A percentile compares a stretch with the other conserved stretches of the same genome.
These are phyloP conservation scores for Notiomystis cincta DNA, from an alignment of 2,113 vertebrate species.

Conservation along the genomic window DNA sequence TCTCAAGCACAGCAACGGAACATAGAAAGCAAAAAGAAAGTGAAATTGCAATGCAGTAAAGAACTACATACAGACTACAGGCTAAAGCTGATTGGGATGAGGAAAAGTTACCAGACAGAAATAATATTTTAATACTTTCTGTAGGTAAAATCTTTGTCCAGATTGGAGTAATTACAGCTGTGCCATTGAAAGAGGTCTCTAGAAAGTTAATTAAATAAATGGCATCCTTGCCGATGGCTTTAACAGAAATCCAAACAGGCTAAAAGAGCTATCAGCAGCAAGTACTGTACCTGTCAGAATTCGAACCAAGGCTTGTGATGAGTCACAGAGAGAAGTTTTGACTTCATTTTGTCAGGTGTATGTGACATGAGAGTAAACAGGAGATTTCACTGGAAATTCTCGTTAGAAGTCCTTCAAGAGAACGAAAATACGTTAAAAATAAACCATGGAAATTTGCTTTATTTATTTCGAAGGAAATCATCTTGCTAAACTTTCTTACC, in stretches of 20 bases:
- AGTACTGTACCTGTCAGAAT: background rate
- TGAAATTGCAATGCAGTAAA: background rate
- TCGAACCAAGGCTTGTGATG: background rate
- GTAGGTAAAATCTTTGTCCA: background rate
- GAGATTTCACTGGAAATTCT: background rate
- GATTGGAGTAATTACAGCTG: background rate
- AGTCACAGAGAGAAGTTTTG: background rate
- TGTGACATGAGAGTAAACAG: background rate
- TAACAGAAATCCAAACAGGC: background rate
- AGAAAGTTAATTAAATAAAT: background rate
- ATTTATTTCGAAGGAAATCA: background rate
- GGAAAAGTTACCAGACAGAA: background rate
- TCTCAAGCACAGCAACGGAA: background rate
- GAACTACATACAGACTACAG: background rate
- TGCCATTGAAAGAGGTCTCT: background rate
- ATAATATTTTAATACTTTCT: background rate
- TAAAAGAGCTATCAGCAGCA: background rate
- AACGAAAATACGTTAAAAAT: background rate
- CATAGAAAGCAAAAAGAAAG: background rate
- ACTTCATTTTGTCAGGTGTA: background rate
- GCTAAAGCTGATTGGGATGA: background rate
- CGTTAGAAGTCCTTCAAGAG: background rate
- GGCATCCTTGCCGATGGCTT: background rate
- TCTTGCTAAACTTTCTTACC: background rate
- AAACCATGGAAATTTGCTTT: background rate